Base-by-base conservation (phyloP, 2,113 vertebrate genomes). In the Amblyornis subalaris region DNA sequence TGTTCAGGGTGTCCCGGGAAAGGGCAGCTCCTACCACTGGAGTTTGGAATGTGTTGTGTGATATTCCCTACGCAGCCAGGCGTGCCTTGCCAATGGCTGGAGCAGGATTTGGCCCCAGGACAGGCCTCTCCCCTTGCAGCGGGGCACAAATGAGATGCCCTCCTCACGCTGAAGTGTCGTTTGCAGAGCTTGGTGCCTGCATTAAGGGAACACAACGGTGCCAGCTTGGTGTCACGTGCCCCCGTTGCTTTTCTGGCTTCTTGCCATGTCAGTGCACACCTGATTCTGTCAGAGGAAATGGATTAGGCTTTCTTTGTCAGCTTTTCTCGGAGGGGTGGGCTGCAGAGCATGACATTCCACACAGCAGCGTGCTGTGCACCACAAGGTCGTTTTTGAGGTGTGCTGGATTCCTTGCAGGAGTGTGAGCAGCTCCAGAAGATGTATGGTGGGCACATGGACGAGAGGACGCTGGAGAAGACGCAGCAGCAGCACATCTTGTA, bases 381-480 rank as follows among this genome's bases (percentile, higher is more conserved):
- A 14, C 38, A 16, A 25, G 35, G 70, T 81, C 33, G 0, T 31
- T 64, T 0, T 4, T 25, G 26, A 62, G 47, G 12, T 0, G 7
- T 8, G 28, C 77, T 53, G 85, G 74, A 3, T 88, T 78, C 48
- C 8, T 95, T 93, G 10, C 93, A 99, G 99, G 99, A 99, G 97
- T 99, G 99, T 69, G 99, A 99, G 97, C 99, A 99, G 97, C 98
- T 99, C 50, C 99, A 99, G 98, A 99, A 99, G 98, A 98, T 99
- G 98, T 99, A 99, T 1, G 99, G 99, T 10, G 98, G 97, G 72
- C 98, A 99, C 89, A 98, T 99, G 96, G 99, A 99, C 8, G 99
- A 99, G 95, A 94, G 98, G 45, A 96, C 98, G 35, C 97, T 99
- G 97, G 99, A 99, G 96, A 99, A 99, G 98, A 99, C 99, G 1